Conservation (phyloP, 2,888 invertebrate genomes). For the Agriotes lineatus region DNA sequence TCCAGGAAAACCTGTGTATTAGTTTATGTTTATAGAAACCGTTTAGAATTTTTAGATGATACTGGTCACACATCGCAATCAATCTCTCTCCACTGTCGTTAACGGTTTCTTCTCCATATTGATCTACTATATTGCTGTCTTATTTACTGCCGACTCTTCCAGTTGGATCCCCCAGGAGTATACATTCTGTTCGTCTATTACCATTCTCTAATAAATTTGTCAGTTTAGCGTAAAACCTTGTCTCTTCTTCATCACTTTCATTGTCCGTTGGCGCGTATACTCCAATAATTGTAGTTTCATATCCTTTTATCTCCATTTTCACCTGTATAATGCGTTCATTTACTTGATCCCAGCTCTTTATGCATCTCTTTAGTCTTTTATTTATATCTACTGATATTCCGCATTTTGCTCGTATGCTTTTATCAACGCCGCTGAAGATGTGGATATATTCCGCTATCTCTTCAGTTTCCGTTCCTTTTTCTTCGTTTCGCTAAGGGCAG, state of each 20-base stretch:
- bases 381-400: not conserved
- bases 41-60: not conserved
- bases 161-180: not conserved
- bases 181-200: not conserved
- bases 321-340: not conserved
- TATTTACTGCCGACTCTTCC: not conserved
- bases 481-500: not conserved
- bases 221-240: not conserved
- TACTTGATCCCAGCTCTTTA: not conserved
- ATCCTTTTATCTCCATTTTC: not conserved
- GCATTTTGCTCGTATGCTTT: not conserved
- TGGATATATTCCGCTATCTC: not conserved
- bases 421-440: not conserved
- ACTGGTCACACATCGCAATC: not conserved
- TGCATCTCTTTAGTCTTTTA: not conserved
- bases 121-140: not conserved
- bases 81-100: not conserved
- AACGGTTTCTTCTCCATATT: slow-evolving; percentile 1
- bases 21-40: not conserved
- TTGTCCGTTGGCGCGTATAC: not conserved
- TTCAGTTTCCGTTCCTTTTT: not conserved
- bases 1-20: too few species aligned
- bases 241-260: not conserved
- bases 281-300: not conserved
- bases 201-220: not conserved